Evolutionary conservation across 2,113 vertebrate genomes (phyloP).

Genomic region (Notiomystis cincta): DNA sequence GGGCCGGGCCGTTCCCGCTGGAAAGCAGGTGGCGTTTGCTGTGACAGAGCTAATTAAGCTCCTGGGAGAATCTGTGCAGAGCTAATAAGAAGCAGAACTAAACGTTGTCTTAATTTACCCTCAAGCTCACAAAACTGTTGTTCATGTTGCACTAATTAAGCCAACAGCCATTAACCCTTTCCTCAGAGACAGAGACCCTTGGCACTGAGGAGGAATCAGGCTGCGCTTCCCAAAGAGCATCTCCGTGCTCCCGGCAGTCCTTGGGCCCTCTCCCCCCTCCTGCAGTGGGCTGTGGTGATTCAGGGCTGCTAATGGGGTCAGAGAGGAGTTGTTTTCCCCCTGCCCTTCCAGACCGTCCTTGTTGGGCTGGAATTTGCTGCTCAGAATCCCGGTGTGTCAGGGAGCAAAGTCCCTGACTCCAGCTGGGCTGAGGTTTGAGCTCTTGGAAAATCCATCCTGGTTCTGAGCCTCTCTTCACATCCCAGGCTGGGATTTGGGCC

Average conservation of each 20-base stretch:
- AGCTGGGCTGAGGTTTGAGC: neutral
- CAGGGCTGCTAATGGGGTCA: rapidly evolving
- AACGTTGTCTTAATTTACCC: slow-evolving; percentile 73
- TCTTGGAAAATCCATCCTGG: neutral
- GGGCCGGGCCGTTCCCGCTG: neutral
- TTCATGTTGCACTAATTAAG: slow-evolving; percentile 67
- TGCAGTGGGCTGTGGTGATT: rapidly evolving
- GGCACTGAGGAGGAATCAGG: neutral
- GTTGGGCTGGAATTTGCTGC: rapidly evolving
- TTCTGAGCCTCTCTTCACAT: rapidly evolving
- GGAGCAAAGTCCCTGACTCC: rapidly evolving
- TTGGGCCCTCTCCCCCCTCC: too few species aligned
- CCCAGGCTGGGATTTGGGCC: neutral
- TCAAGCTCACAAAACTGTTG: slow-evolving; percentile 48
- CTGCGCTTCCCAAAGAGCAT: neutral
- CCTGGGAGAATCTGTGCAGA: slow-evolving; percentile 71
- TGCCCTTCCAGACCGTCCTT: rapidly evolving
- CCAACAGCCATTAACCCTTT: slow-evolving; percentile 61
- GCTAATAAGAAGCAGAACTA: slow-evolving; percentile 70
- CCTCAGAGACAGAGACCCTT: neutral
- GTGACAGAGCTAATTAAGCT: slow-evolving; percentile 73
- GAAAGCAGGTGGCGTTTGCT: slow-evolving; percentile 38
- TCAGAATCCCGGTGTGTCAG: rapidly evolving
- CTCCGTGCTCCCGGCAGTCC: too few species aligned
- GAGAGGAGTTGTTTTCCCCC: neutral